Conservation (phyloP, 2,113 vertebrate species). For the Capreolus pygargus region DNA sequence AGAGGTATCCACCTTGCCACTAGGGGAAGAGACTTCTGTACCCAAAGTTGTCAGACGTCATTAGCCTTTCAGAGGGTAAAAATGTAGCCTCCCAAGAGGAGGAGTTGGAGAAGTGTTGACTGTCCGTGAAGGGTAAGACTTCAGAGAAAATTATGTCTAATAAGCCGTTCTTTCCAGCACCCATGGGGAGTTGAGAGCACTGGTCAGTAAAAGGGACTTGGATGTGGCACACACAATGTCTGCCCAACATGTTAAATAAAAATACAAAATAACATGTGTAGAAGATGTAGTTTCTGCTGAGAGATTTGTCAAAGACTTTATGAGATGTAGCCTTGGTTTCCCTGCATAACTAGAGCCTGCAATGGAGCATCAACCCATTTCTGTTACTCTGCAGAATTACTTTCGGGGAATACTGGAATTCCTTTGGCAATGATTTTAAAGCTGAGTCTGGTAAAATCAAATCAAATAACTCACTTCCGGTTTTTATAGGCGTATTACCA, state of each 20-base stretch:
- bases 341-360: not conserved
- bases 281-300: not conserved
- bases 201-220: not conserved
- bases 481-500: conserved; percentile 59
- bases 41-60: accelerated
- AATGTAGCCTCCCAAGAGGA: not conserved
- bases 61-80: accelerated
- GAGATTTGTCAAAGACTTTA: not conserved
- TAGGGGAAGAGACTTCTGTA: not conserved
- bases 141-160: not conserved
- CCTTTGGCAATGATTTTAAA: conserved; percentile 43
- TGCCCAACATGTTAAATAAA: not conserved
- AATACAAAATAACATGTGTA: accelerated
- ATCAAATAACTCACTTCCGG: conserved; percentile 59
- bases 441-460: conserved; percentile 41
- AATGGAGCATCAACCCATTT: not conserved
- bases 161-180: not conserved
- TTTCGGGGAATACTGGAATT: conserved; percentile 25
- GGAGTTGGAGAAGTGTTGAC: not conserved
- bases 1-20: accelerated
- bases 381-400: conserved; percentile 11
- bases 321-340: not conserved
- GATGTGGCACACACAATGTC: not conserved
- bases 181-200: not conserved
- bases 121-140: not conserved